These are phyloP conservation scores for Prunella himalayana DNA, from an alignment of 2,113 vertebrate species.

Conservation along the genomic window DNA sequence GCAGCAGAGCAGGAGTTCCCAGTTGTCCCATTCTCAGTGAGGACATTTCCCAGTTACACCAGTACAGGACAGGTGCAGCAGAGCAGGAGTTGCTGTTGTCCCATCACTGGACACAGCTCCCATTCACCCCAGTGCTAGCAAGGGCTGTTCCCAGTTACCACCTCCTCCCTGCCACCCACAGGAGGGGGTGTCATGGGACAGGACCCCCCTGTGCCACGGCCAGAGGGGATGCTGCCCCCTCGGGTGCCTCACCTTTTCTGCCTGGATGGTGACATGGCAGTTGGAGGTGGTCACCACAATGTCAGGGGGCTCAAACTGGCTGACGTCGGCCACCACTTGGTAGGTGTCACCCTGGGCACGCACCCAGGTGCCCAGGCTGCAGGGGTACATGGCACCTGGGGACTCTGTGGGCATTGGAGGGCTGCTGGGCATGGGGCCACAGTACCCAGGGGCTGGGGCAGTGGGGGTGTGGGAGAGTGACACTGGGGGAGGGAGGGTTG, in stretches of 20 bases:
- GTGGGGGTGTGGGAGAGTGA: too few species aligned
- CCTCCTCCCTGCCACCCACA: rapidly evolving
- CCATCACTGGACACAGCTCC: background rate
- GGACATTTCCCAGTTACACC: background rate
- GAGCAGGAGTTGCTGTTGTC: background rate
- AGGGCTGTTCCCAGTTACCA: background rate
- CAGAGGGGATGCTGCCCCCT: rapidly evolving
- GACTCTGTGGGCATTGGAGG: background rate
- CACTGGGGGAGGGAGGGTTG: too few species aligned
- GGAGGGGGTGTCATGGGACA: rapidly evolving
- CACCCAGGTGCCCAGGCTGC: conserved; percentile 61
- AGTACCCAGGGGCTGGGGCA: too few species aligned
- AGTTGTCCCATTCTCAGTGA: background rate
- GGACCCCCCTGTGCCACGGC: background rate
- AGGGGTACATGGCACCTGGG: conserved; percentile 31
- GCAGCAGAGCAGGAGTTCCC: background rate
- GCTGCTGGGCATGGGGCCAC: rapidly evolving
- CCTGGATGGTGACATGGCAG: conserved; percentile 77
- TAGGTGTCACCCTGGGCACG: conserved; percentile 72
- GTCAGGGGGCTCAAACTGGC: conserved; percentile 83
- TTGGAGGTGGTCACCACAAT: conserved; percentile 82
- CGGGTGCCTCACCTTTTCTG: conserved; percentile 74
- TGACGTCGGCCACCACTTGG: conserved; percentile 78
- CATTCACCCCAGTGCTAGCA: background rate
- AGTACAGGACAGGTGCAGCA: background rate